Conservation (phyloP, 2,888 invertebrate genomes). For the Lithophane socia region DNA sequence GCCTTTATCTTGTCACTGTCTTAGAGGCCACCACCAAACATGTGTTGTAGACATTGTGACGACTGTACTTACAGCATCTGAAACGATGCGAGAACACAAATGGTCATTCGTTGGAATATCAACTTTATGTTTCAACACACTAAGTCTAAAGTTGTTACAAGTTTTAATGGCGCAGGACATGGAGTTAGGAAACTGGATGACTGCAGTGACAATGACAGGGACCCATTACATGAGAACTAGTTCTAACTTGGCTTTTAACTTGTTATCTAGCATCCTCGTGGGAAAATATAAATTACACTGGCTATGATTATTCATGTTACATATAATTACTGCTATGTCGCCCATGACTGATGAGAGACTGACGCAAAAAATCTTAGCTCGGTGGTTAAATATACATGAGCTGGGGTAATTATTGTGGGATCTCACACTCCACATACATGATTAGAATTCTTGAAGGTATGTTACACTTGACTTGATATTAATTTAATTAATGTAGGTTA, state of each 20-base stretch:
- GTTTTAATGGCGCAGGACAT: constrained; percentile 24
- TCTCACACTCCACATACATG: constrained; percentile 49
- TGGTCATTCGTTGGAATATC: constrained; percentile 15
- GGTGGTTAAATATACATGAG: constrained; percentile 55
- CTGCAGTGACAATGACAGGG: constrained; percentile 73
- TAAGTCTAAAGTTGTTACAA: constrained; percentile 26
- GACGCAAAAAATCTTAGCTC: constrained; percentile 42
- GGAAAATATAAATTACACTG: constrained; percentile 60
- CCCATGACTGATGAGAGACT: constrained; percentile 57
- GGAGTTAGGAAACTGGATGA: constrained; percentile 64
- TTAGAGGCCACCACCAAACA: constrained; percentile 55
- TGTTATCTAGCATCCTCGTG: constrained; percentile 60
- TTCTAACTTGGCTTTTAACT: constrained; percentile 65
- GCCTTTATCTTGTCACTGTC: constrained; percentile 56
- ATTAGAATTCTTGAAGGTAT: constrained; percentile 23
- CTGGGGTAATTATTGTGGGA: constrained; percentile 50
- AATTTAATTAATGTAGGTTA: background rate
- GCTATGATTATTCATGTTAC: constrained; percentile 58
- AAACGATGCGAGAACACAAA: constrained; percentile 31
- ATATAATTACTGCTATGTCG: constrained; percentile 57
- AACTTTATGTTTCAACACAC: background rate
- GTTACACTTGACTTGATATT: constrained; percentile 18
- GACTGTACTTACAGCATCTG: constrained; percentile 52
- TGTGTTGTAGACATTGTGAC: constrained; percentile 52
- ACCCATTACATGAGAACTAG: constrained; percentile 73